These are phyloP conservation scores for Calcarius ornatus DNA, from an alignment of 2,113 vertebrate species.

Conservation along the genomic window DNA sequence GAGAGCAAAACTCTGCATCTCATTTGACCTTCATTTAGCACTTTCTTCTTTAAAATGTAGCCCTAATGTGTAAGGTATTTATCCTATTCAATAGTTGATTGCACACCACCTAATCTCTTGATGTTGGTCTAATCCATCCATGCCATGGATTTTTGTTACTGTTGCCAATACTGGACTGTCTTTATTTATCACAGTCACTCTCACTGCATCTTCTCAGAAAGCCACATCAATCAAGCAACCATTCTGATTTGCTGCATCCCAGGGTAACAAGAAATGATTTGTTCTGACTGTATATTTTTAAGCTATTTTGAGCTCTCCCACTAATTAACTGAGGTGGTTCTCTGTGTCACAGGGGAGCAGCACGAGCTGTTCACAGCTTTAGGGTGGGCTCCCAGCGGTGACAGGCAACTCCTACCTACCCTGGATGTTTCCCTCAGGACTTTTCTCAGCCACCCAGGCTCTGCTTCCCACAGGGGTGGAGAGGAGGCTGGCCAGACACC, in stretches of 20 bases:
- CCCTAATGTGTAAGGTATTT: neutral
- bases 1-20: neutral
- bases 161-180: neutral
- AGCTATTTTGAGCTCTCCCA: neutral
- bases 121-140: neutral
- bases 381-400: neutral
- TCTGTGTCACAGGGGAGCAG: neutral
- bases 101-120: neutral
- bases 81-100: neutral
- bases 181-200: neutral
- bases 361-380: neutral
- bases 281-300: neutral
- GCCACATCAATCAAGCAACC: neutral
- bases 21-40: constrained; percentile 4
- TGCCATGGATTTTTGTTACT: neutral
- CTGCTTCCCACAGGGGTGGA: neutral
- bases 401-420: neutral
- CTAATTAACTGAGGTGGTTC: neutral
- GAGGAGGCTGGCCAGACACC: neutral
- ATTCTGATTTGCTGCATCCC: neutral
- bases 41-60: neutral
- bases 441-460: neutral
- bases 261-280: neutral
- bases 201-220: neutral
- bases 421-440: neutral